These are phyloP conservation scores for Melanostoma scalare DNA, from an alignment of 2,888 invertebrate species.

Conservation along the genomic window DNA sequence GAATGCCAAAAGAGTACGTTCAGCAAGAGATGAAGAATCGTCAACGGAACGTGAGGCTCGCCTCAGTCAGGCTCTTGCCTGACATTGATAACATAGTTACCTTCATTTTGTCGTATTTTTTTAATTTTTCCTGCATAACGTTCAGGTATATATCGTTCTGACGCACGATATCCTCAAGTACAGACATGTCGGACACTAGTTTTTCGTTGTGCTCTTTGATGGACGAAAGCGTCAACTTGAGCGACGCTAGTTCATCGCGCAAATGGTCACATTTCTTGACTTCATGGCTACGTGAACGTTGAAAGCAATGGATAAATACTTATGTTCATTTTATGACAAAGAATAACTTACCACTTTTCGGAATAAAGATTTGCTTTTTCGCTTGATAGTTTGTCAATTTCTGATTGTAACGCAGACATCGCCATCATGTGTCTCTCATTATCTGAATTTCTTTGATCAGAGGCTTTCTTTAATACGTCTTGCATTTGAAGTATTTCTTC, in stretches of 20 bases:
- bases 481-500: slow-evolving; percentile 77
- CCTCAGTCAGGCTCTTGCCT: no score
- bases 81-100: no score
- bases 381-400: slow-evolving; percentile 76
- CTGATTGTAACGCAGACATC: slow-evolving; percentile 77
- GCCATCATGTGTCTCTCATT: slow-evolving; percentile 78
- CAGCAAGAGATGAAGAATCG: no score
- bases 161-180: slow-evolving; percentile 77
- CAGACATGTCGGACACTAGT: slow-evolving; percentile 75
- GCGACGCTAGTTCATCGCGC: slow-evolving; percentile 76
- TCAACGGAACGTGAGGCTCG: no score
- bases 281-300: slow-evolving; percentile 74
- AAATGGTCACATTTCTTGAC: slow-evolving; percentile 76
- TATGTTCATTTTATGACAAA: not conserved
- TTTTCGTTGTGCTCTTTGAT: slow-evolving; percentile 79
- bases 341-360: slow-evolving; percentile 75
- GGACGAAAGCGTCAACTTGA: slow-evolving; percentile 75
- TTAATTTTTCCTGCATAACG: slow-evolving; percentile 79
- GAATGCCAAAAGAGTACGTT: no score
- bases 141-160: slow-evolving; percentile 79
- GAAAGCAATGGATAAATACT: not conserved
- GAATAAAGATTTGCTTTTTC: slow-evolving; percentile 77
- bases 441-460: slow-evolving; percentile 78
- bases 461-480: slow-evolving; percentile 77
- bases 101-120: slow-evolving; percentile 79